These are phyloP conservation scores for Hartigia nigra DNA, from an alignment of 2,888 invertebrate species.

Conservation along the genomic window DNA sequence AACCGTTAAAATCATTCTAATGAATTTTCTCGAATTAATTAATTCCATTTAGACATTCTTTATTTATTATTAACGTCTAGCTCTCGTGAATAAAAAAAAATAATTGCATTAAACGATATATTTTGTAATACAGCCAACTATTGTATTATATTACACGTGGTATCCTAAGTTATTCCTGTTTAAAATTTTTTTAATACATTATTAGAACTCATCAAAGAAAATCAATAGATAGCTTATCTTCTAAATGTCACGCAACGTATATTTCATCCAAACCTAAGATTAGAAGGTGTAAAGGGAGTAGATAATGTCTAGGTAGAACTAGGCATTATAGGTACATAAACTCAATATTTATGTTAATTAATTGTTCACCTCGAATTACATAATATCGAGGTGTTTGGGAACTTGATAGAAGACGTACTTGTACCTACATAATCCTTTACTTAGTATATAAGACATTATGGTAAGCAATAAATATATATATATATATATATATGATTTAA, in stretches of 20 bases:
- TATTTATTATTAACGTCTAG: background rate
- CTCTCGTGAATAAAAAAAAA: background rate
- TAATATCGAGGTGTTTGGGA: background rate
- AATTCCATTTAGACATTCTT: too few species aligned
- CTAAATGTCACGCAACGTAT: background rate
- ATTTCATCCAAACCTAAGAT: too few species aligned
- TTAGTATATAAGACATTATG: background rate
- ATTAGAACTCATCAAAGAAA: background rate
- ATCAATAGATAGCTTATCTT: background rate
- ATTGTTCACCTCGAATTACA: background rate
- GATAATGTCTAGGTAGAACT: background rate
- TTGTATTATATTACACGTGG: background rate
- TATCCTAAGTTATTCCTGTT: background rate
- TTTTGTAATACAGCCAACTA: background rate
- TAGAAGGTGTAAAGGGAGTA: too few species aligned
- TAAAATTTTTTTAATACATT: background rate
- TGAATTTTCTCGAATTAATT: background rate
- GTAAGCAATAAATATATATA: background rate
- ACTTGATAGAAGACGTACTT: background rate
- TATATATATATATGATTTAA: background rate
- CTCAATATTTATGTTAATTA: background rate
- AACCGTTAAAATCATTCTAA: too few species aligned
- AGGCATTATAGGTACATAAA: background rate
- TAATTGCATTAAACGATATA: background rate
- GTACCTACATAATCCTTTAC: background rate